phyloP scores from a whole-genome alignment of 2,888 invertebrate species.

The Cantharis nigra region DNA sequence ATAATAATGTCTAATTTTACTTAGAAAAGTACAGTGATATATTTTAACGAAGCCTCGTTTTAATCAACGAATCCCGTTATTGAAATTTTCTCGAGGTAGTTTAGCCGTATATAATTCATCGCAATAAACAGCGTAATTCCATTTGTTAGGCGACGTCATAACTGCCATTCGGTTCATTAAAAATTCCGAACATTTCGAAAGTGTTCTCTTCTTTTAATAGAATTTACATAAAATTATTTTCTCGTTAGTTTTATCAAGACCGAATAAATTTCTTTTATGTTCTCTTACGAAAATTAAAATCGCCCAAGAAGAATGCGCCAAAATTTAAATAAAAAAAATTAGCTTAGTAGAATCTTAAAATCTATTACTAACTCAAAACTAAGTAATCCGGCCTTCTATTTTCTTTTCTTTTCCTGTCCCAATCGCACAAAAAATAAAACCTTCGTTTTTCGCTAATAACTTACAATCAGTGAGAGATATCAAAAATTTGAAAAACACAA shows the following conservation, averaged over 20 bases:
- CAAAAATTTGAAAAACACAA: too few relatives aligned
- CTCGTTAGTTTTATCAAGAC: slow-evolving; percentile 26
- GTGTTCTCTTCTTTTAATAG: slow-evolving; percentile 19
- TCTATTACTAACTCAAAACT: too few relatives aligned
- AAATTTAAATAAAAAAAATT: slow-evolving; percentile 16
- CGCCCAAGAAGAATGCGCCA: slow-evolving; percentile 7
- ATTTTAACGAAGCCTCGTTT: slow-evolving; percentile 32
- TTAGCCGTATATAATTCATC: slow-evolving; percentile 23
- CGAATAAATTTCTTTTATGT: slow-evolving; percentile 24
- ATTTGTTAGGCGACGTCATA: slow-evolving; percentile 20
- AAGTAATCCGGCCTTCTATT: too few relatives aligned
- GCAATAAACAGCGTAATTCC: slow-evolving; percentile 20
- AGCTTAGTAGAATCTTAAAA: background rate
- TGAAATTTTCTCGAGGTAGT: slow-evolving; percentile 26
- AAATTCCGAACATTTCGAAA: slow-evolving; percentile 26
- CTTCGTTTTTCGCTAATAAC: too few relatives aligned
- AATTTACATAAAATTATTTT: slow-evolving; percentile 23
- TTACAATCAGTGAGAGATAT: too few relatives aligned
- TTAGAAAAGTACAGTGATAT: slow-evolving; percentile 31
- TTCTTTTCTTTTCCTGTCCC: too few relatives aligned
- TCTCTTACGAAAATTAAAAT: slow-evolving; percentile 18
- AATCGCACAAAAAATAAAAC: too few relatives aligned
- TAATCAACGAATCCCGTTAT: slow-evolving; percentile 33
- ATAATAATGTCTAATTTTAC: slow-evolving; percentile 40
- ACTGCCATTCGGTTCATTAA: slow-evolving; percentile 25